Evolutionary conservation across 2,797 vertebrate genomes (phyloP).

Genomic region (Brachyrhaphis roseni): DNA sequence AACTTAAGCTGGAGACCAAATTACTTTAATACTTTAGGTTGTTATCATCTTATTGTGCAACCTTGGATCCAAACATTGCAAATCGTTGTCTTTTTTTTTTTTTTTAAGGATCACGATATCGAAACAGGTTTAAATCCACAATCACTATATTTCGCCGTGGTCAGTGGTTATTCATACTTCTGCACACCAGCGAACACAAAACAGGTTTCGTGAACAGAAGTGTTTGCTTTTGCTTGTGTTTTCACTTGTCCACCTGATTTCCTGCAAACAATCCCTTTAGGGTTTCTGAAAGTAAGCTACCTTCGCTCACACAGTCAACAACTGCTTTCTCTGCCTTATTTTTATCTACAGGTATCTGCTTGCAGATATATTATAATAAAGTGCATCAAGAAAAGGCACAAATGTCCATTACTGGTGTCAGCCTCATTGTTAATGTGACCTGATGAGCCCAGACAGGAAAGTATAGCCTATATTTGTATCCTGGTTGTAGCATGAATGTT

Average conservation of each 20-base stretch:
- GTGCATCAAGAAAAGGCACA: not conserved
- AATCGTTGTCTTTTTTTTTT: not conserved
- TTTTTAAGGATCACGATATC: not conserved
- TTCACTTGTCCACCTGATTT: slow-evolving; percentile 10
- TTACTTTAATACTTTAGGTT: not conserved
- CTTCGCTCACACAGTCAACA: not conserved
- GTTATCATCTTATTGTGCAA: not conserved
- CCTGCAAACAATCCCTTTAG: slow-evolving; percentile 7
- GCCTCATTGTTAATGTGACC: not conserved
- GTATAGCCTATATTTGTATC: not conserved
- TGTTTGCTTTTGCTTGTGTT: not conserved
- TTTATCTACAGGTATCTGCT: not conserved
- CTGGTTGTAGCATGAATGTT: not conserved
- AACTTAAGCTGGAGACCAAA: not conserved
- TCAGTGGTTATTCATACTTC: not conserved
- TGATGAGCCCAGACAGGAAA: not conserved
- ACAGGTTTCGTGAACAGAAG: not conserved
- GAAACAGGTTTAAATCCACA: not conserved
- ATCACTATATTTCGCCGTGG: not conserved
- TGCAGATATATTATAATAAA: not conserved
- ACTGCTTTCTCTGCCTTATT: not conserved
- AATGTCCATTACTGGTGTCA: not conserved
- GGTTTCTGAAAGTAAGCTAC: not conserved
- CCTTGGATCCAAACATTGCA: not conserved
- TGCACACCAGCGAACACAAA: not conserved